A percentile compares a stretch with the other conserved stretches of the same genome.
Conservation (phyloP, 2,888 invertebrate genomes). For the Netelia melanura region DNA sequence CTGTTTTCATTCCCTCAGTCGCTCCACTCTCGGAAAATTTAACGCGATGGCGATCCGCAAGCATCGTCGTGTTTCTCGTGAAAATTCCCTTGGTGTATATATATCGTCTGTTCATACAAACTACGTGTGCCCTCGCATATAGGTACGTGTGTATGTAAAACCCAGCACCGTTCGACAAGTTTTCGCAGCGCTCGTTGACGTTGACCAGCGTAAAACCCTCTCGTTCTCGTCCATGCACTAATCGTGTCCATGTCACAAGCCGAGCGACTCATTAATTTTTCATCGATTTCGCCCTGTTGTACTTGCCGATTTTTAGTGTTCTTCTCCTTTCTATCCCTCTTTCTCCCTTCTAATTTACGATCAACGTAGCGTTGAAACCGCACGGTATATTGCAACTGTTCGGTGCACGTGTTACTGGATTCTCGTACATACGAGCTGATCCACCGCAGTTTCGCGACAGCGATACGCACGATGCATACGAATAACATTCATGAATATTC, state of each 20-base stretch:
- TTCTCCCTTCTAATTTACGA: background rate
- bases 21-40: slow-evolving; percentile 48
- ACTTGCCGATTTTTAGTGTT: slow-evolving; percentile 23
- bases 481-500: slow-evolving; percentile 33
- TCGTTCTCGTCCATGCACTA: slow-evolving; percentile 45
- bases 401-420: background rate
- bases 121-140: background rate
- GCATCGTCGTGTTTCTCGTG: slow-evolving; percentile 29
- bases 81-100: slow-evolving; percentile 40
- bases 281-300: slow-evolving; percentile 67
- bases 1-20: slow-evolving; percentile 12
- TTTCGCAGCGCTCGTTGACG: slow-evolving; percentile 48
- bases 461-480: background rate
- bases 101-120: background rate
- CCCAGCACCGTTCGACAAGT: slow-evolving; percentile 40
- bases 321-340: background rate
- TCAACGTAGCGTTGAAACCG: background rate
- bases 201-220: slow-evolving; percentile 52
- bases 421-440: background rate
- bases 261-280: slow-evolving; percentile 74
- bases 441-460: background rate
- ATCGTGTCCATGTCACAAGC: slow-evolving; percentile 58
- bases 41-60: slow-evolving; percentile 32
- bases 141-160: slow-evolving; percentile 1
- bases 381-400: background rate